phyloP scores from a whole-genome alignment of 2,888 invertebrate genomes.

The Orthosia gothica region DNA sequence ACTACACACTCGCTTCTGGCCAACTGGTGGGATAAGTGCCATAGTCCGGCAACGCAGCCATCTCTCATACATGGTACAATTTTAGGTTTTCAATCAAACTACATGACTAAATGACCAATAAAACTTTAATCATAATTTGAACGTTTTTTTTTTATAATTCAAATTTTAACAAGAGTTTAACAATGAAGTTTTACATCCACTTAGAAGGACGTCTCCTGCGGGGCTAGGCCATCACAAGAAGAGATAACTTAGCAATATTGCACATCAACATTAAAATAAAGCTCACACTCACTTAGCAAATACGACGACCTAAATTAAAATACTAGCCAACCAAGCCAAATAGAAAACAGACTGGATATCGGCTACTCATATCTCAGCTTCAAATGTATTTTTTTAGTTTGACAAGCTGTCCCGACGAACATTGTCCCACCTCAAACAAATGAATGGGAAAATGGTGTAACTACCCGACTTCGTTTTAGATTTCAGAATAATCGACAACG shows the following conservation, averaged over 20 bases:
- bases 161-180: slow-evolving; percentile 48
- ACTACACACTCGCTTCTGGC: too few species aligned
- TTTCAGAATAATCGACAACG: too few species aligned
- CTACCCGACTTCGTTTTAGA: too few species aligned
- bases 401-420: too few species aligned
- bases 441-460: too few species aligned
- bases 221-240: neutral
- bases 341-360: neutral
- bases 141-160: slow-evolving; percentile 11
- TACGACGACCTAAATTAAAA: neutral
- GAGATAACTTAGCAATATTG: slow-evolving; percentile 8
- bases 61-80: too few species aligned
- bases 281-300: neutral
- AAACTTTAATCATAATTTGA: slow-evolving; percentile 34
- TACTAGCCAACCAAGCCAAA: slow-evolving; percentile 20
- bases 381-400: too few species aligned
- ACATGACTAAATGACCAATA: slow-evolving; percentile 32
- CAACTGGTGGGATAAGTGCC: too few species aligned
- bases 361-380: neutral
- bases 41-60: too few species aligned
- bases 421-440: too few species aligned
- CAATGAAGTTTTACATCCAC: slow-evolving; percentile 38
- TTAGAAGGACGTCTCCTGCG: slow-evolving; percentile 20
- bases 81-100: slow-evolving; percentile 25
- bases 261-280: slow-evolving; percentile 4